Evolutionary conservation across 2,797 vertebrate species (phyloP), one percentile per base, ranked within the genome.

Genomic region (Poecilia wingei): DNA sequence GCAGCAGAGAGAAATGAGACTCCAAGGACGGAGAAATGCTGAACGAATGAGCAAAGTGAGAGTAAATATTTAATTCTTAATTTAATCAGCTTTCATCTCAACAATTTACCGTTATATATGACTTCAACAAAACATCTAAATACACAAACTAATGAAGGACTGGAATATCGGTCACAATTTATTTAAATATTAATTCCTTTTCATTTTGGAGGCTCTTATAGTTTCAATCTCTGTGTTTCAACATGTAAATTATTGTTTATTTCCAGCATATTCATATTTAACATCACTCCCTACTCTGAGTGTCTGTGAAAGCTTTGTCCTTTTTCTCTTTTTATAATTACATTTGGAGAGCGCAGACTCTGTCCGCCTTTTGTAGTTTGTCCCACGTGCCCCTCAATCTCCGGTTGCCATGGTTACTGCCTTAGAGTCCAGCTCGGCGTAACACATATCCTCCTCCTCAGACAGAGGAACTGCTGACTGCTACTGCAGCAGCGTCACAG

Each of bases 371-470:
- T 74, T 84, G 79, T 72, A 33, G 28, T 76, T 77, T 55, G 46
- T 78, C 75, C 84, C 36, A 33, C 64, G 53, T 51, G 66, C 28
- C 74, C 41, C 18, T 66, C 83, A 36, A 10, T 68, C 79, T 18
- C 53, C 0, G 51, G 81, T 83, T 43, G 33, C 76, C 81, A 49
- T 66, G 77, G 86, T 70, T 49, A 87, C 83, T 10, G 49, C 1
- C 6, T 31, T 16, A 66, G 49, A 66, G 53, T 75, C 36, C 73
- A 18, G 53, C 36, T 59, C 36, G 0, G 46, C 14, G 18, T 22
- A 31, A 13, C 71, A 16, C 2, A 43, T 57, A 57, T 41, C 73
- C 73, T 55, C 20, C 46, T 73, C 46, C 33, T 51, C 16, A 73
- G 72, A 51, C 43, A 14, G 43, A 70, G 68, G 13, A 70, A 46